Percentiles rank a stretch among this genome's conserved stretches.
phyloP scores from a whole-genome alignment of 1,140 invertebrate genomes.

The Drosophila miranda region DNA sequence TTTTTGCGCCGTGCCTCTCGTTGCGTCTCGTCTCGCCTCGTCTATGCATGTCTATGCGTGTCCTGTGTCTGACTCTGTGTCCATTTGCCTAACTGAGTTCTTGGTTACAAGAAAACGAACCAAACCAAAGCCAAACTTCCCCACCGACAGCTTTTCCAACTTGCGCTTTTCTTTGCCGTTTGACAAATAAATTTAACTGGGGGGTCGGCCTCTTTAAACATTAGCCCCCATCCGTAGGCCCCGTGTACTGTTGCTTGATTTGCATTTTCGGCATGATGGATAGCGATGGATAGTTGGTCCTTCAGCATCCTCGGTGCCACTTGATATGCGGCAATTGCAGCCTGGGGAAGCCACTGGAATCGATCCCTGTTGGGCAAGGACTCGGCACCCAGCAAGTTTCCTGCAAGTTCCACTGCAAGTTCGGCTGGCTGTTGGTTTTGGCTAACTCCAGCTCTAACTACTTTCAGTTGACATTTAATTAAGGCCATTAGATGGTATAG shows the following conservation, averaged over 20 bases:
- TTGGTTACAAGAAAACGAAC: conserved; percentile 24
- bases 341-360: conserved; percentile 7
- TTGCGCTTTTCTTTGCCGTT: conserved; percentile 71
- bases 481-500: too few species aligned
- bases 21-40: background rate
- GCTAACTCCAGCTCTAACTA: too few species aligned
- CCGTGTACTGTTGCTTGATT: conserved; percentile 40
- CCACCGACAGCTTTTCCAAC: conserved; percentile 50
- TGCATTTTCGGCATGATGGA: conserved; percentile 62
- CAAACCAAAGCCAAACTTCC: conserved; percentile 35
- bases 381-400: conserved; percentile 12
- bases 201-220: conserved; percentile 13
- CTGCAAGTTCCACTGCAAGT: conserved; percentile 20
- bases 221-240: background rate
- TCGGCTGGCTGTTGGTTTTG: background rate
- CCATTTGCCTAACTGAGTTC: conserved; percentile 48
- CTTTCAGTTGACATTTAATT: too few species aligned
- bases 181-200: conserved; percentile 69
- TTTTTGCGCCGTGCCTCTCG: conserved; percentile 18
- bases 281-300: conserved; percentile 8
- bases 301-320: conserved; percentile 18
- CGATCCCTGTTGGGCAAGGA: conserved; percentile 11
- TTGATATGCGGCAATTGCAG: conserved; percentile 46
- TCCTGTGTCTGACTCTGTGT: conserved; percentile 16
- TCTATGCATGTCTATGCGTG: background rate